phyloP scores from a whole-genome alignment of 2,113 vertebrate genomes.

The Galemys pyrenaicus region DNA sequence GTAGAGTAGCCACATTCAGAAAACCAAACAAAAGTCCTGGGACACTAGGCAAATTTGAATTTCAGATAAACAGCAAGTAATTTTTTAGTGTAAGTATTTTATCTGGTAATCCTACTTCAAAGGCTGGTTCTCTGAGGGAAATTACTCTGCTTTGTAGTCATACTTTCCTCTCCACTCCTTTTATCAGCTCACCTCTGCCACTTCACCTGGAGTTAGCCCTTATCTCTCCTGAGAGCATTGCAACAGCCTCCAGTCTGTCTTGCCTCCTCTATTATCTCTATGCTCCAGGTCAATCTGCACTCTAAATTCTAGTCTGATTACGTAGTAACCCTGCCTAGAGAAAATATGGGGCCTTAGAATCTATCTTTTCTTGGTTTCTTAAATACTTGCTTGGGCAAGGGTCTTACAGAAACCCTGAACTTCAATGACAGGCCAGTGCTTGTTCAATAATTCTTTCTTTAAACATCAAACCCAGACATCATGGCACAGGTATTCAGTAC shows the following conservation, averaged over 20 bases:
- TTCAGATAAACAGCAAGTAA: background rate
- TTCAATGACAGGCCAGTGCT: background rate
- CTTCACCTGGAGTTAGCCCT: background rate
- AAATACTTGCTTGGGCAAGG: background rate
- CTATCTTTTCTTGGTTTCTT: background rate
- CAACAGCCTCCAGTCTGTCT: background rate
- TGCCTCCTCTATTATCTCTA: background rate
- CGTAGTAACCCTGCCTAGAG: background rate
- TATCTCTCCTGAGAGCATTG: background rate
- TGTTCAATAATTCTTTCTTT: background rate
- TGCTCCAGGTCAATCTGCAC: background rate
- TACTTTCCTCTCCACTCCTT: background rate
- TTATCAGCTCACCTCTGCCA: background rate
- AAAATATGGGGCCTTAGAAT: background rate
- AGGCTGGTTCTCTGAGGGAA: constrained; percentile 10
- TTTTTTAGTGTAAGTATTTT: background rate
- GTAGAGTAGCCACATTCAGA: background rate
- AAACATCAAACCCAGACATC: background rate
- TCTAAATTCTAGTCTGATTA: background rate
- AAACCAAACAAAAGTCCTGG: background rate
- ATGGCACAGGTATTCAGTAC: background rate
- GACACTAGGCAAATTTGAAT: background rate
- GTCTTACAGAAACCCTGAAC: background rate
- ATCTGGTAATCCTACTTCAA: constrained; percentile 33
- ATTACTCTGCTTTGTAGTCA: background rate